Evolutionary conservation across 2,113 vertebrate genomes (phyloP).

Genomic region (Ifrita kowaldi): DNA sequence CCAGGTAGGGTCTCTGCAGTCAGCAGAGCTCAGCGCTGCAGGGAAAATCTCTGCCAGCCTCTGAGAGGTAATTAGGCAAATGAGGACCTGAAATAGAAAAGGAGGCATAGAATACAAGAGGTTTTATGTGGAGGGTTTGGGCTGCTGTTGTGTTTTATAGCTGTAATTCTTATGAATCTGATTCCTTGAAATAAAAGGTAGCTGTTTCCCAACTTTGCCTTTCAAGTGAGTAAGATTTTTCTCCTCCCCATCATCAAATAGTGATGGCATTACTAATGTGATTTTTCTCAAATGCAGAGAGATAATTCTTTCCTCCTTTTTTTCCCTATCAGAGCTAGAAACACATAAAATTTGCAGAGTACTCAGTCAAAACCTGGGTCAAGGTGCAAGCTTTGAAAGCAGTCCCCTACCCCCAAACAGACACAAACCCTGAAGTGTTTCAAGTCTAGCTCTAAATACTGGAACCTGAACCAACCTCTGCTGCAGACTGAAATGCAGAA

Average conservation of each 20-base stretch:
- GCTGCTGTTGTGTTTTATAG: neutral
- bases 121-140: neutral
- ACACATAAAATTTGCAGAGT: neutral
- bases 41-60: constrained; percentile 67
- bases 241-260: neutral
- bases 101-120: constrained; percentile 5
- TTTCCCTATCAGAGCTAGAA: neutral
- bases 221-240: neutral
- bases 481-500: neutral
- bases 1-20: constrained; percentile 84
- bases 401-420: neutral
- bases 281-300: neutral
- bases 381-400: neutral
- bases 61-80: constrained; percentile 73
- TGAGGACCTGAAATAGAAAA: constrained; percentile 60
- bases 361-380: neutral
- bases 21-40: constrained; percentile 76
- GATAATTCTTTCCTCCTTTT: neutral
- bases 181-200: neutral
- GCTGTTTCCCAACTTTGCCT: neutral
- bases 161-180: neutral
- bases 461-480: neutral
- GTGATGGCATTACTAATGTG: neutral
- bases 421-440: neutral
- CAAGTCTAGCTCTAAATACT: neutral